Percentiles rank a stretch among this genome's conserved stretches.
Conservation (phyloP, 2,113 vertebrate species). For the Psilopsiagon aurifrons region DNA sequence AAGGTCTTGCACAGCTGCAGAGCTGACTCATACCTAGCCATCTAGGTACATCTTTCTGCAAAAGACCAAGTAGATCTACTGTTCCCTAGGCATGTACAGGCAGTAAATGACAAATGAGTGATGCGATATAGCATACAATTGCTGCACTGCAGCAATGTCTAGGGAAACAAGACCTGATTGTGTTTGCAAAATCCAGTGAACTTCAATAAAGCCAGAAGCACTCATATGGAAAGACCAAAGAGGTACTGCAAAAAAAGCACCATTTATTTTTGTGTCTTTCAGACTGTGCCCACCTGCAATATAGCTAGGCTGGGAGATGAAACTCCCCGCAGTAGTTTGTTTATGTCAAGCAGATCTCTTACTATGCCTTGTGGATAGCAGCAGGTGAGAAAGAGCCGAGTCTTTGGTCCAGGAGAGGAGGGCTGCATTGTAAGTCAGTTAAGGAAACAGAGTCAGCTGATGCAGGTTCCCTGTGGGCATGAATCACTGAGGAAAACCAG, state of each 20-base stretch:
- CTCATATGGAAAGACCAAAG: constrained; percentile 3
- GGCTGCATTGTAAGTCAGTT: background rate
- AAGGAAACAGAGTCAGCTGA: background rate
- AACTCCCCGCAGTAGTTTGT: constrained; percentile 26
- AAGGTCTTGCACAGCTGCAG: background rate
- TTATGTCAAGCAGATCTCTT: constrained; percentile 6
- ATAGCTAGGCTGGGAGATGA: background rate
- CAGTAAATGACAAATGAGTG: constrained; percentile 16
- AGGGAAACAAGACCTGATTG: constrained; percentile 10
- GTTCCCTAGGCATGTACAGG: background rate
- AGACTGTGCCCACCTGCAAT: background rate
- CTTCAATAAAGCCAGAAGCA: constrained; percentile 18
- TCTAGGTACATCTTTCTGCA: background rate
- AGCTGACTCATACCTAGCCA: background rate
- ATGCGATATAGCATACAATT: background rate
- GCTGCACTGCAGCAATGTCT: background rate
- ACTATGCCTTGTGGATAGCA: background rate
- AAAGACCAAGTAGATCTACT: background rate
- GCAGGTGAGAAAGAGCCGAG: background rate
- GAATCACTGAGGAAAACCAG: background rate
- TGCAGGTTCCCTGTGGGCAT: background rate
- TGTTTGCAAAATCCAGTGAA: constrained; percentile 59
- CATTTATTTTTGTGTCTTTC: constrained; percentile 38
- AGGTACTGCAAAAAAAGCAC: background rate
- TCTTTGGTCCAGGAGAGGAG: background rate